phyloP scores from a whole-genome alignment of 2,113 vertebrate genomes.

The Damaliscus lunatus region DNA sequence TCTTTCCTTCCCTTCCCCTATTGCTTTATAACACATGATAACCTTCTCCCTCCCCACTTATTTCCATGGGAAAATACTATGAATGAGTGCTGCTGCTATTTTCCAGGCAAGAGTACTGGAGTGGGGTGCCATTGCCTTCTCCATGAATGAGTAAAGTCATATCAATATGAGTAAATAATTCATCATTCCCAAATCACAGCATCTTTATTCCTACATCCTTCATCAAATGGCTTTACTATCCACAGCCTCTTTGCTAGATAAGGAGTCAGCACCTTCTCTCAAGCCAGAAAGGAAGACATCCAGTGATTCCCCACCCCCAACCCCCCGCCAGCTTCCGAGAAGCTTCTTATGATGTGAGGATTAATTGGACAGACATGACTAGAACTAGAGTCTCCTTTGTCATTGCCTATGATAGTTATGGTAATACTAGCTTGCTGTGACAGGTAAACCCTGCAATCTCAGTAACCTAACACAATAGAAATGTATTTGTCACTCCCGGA shows the following conservation, averaged over 20 bases:
- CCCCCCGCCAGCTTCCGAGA: neutral
- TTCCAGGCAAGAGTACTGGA: no score
- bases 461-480: neutral
- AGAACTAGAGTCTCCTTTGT: neutral
- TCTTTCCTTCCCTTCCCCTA: neutral
- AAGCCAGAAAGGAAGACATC: neutral
- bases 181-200: neutral
- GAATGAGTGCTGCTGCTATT: neutral
- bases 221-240: neutral
- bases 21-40: neutral
- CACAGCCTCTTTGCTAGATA: neutral
- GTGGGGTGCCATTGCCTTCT: no score
- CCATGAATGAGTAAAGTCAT: neutral
- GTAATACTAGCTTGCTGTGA: neutral
- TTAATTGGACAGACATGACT: neutral
- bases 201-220: neutral
- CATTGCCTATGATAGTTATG: neutral
- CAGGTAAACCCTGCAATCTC: neutral
- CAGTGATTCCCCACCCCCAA: neutral
- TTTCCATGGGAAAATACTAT: neutral
- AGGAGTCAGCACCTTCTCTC: neutral
- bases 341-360: neutral
- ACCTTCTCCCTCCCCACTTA: neutral
- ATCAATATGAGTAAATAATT: neutral
- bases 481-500: neutral